Conservation (phyloP, 2,888 invertebrate genomes). For the Cheilosia grossa region DNA sequence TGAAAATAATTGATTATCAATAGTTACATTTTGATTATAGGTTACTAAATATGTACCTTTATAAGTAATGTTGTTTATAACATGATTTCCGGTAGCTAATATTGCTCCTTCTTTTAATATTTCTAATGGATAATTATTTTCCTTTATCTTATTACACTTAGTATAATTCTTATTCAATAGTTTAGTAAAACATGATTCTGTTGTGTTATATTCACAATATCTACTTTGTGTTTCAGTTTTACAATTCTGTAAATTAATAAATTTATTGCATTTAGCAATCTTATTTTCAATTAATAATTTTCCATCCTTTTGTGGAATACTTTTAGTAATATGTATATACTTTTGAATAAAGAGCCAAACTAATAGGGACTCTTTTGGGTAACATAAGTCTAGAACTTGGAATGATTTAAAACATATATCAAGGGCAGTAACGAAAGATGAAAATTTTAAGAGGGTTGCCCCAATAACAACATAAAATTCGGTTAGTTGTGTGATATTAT, state of each 20-base stretch:
- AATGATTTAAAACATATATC: conserved; percentile 1
- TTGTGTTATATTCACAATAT: no score
- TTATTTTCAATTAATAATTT: conserved; percentile 39
- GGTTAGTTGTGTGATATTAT: background rate
- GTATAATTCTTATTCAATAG: no score
- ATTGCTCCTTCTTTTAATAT: no score
- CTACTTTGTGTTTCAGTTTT: conserved; percentile 13
- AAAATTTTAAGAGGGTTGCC: conserved; percentile 2
- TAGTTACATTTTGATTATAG: no score
- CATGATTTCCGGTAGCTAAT: no score
- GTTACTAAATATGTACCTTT: no score
- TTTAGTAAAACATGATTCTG: no score
- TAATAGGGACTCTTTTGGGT: conserved; percentile 1
- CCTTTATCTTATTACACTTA: no score
- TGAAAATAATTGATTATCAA: no score
- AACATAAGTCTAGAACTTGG: background rate
- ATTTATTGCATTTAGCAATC: conserved; percentile 34
- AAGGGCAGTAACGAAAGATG: background rate
- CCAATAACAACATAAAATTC: conserved; percentile 11
- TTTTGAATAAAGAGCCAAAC: background rate
- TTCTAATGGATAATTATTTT: no score
- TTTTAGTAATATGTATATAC: background rate
- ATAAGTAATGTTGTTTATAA: no score
- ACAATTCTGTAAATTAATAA: conserved; percentile 26
- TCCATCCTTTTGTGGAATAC: conserved; percentile 23